These are phyloP conservation scores for Poecilia picta DNA, from an alignment of 2,797 vertebrate genomes.

Conservation along the genomic window DNA sequence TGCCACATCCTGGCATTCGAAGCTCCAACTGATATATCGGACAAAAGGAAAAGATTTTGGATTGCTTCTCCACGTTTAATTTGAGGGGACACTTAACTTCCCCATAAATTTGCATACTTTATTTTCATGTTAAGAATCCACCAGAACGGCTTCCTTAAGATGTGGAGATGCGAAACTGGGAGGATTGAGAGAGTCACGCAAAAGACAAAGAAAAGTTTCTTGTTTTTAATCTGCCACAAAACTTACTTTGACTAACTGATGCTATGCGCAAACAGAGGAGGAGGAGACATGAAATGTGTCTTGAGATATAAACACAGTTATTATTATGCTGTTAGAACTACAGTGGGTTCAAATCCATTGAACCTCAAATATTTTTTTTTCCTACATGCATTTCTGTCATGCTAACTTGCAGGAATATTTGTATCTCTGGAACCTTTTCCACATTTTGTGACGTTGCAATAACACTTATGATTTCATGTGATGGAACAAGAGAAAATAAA, in stretches of 20 bases:
- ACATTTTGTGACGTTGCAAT: background rate
- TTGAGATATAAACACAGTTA: conserved; percentile 17
- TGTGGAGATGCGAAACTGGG: conserved; percentile 54
- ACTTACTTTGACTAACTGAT: background rate
- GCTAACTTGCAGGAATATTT: background rate
- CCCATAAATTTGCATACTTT: conserved; percentile 75
- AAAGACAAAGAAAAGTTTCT: conserved; percentile 21
- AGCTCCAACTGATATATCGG: conserved; percentile 68
- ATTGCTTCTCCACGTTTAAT: conserved; percentile 65
- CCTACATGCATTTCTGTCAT: background rate
- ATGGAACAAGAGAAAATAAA: background rate
- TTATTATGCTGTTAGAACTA: background rate
- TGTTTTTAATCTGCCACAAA: background rate
- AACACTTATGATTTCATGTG: background rate
- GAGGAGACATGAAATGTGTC: conserved; percentile 25
- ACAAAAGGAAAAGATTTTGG: conserved; percentile 60
- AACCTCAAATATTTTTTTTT: background rate
- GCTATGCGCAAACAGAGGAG: background rate
- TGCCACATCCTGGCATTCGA: conserved; percentile 53
- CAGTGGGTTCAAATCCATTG: background rate
- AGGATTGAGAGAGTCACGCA: conserved; percentile 19
- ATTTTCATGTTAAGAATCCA: conserved; percentile 69
- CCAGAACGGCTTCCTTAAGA: conserved; percentile 46
- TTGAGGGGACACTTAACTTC: conserved; percentile 68
- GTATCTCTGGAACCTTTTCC: background rate